A percentile compares a stretch with the other conserved stretches of the same genome.
phyloP scores from a whole-genome alignment of 2,113 vertebrate genomes.

The Bambusicola thoracicus region DNA sequence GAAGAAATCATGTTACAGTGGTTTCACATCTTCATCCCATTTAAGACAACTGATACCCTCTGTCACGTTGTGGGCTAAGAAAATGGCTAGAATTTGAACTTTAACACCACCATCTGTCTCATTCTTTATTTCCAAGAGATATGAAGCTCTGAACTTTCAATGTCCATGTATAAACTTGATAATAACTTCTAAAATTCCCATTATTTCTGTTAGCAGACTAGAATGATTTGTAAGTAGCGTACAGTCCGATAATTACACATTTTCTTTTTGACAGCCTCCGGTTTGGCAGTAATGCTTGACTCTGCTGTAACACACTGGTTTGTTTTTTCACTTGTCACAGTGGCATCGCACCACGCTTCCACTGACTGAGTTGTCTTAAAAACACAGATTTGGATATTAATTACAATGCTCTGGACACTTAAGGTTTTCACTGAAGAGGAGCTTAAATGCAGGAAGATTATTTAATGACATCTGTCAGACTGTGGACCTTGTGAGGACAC shows the following conservation, averaged over 20 bases:
- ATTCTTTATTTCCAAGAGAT: not conserved
- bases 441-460: constrained; percentile 25
- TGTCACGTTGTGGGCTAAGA: not conserved
- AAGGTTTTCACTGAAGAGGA: constrained; percentile 5
- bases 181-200: not conserved
- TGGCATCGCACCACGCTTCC: not conserved
- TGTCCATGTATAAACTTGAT: not conserved
- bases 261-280: not conserved
- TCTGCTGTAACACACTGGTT: not conserved
- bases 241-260: not conserved
- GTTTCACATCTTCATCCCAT: not conserved
- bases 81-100: not conserved
- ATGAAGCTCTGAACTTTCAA: not conserved
- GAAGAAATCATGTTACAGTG: not conserved
- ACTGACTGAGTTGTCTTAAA: not conserved
- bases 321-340: not conserved
- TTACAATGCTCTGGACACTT: not conserved
- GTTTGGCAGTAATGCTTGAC: not conserved
- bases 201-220: not conserved
- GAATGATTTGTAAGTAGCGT: not conserved
- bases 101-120: not conserved
- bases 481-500: not conserved
- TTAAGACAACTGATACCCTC: constrained; percentile 1
- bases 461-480: constrained; percentile 10
- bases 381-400: not conserved